Evolutionary conservation across 2,888 invertebrate species (phyloP), one percentile per base, ranked within the genome.

Genomic region (Tetragonula carbonaria): DNA sequence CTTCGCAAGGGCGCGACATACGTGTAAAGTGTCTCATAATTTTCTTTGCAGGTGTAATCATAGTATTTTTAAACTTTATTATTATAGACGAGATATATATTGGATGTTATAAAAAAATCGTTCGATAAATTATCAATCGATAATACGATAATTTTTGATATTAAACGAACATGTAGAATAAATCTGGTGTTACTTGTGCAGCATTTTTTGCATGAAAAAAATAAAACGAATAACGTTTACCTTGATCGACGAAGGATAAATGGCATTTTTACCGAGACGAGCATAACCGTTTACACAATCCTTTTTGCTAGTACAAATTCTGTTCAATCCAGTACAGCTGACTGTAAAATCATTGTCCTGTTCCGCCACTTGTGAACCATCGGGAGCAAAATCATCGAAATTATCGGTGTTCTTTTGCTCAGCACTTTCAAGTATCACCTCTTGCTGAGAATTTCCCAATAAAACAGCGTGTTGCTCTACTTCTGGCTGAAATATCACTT

Each of bases 231-330:
- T 38, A 38, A 14, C 28, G 14, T 65, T 82, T 82, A 82, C 82
- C 83, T 82, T 55, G 23, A 21, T n/a, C 2, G 50, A 23, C 23
- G 51, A 16, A 11, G 66, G 33, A 38, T 74, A 45, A 77, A 16
- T 14, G 18, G 33, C 28, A 67, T n/a, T 66, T 33, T 75, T 55
- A 14, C 11, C 2, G 2, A 33, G 16, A 1, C 18, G 28, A 51
- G 67, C 38, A 16, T 83, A 74, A 21, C 84, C 84, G 55, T 84
- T 78, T 4, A 63, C 14, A 28, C 84, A 84, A 23, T 67, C 33
- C 3, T 50, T 57, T 45, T 71, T 84, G 21, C 23, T 59, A 21
- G 45, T 62, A 33, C 84, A 84, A 8, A 75, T 70, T 51, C n/a
- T 53, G 4, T 78, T 45, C 18, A n/a, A 28, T 45, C 75, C 84